A percentile compares a stretch with the other conserved stretches of the same genome.
Conservation (phyloP, 2,113 vertebrate species). For the Trinectes maculatus region DNA sequence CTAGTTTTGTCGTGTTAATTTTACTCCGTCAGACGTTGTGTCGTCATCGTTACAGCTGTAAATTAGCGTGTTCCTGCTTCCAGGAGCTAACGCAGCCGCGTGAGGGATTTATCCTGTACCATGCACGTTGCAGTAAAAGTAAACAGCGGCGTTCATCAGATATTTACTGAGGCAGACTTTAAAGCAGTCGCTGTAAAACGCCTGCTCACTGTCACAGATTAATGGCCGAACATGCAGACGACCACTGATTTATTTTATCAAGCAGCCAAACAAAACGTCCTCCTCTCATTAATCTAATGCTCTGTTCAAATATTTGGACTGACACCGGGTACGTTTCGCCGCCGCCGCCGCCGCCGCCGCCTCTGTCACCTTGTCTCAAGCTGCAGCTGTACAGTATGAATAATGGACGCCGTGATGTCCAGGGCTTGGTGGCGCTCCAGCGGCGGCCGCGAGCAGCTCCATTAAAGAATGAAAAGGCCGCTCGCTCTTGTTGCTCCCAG, state of each 20-base stretch:
- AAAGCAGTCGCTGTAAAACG: neutral
- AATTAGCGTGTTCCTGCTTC: too few relatives aligned
- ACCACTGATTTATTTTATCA: constrained; percentile 13
- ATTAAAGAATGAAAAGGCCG: constrained; percentile 74
- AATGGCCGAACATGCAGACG: neutral
- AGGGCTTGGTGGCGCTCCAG: constrained; percentile 40
- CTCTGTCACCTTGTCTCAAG: constrained; percentile 42
- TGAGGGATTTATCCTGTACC: too few relatives aligned
- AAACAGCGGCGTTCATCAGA: neutral
- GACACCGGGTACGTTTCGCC: constrained; percentile 24
- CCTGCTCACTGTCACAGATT: neutral
- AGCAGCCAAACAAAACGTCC: neutral
- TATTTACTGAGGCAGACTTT: neutral
- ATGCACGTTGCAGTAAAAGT: neutral
- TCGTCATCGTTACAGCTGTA: too few relatives aligned
- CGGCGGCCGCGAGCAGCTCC: constrained; percentile 43
- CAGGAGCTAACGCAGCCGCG: too few relatives aligned
- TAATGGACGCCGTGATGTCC: constrained; percentile 53
- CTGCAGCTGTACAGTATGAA: constrained; percentile 38
- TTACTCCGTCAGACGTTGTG: too few relatives aligned
- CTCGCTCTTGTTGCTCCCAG: constrained; percentile 68
- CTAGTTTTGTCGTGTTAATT: too few relatives aligned
- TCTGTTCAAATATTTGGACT: constrained; percentile 41
- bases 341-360: neutral
- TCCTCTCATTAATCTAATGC: constrained; percentile 4